These are phyloP conservation scores for Coleophora deauratella DNA, from an alignment of 2,888 invertebrate species.

Conservation along the genomic window DNA sequence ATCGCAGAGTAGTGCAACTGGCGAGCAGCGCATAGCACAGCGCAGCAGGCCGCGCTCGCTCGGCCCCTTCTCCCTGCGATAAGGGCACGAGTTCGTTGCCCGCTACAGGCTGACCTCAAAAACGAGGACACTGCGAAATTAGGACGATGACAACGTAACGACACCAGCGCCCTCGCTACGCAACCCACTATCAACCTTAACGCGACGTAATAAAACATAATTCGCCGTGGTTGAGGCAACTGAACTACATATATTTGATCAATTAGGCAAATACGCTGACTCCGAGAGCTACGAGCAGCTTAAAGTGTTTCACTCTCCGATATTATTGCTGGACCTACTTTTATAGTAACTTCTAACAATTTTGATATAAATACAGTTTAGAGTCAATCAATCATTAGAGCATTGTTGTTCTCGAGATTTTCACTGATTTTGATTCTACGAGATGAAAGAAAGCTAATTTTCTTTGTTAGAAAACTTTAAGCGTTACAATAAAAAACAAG, in stretches of 20 bases:
- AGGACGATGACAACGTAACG: conserved; percentile 73
- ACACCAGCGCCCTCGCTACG: conserved; percentile 47
- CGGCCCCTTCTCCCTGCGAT: conserved; percentile 53
- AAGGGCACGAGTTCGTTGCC: conserved; percentile 74
- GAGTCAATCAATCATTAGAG: too few relatives aligned
- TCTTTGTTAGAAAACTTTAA: too few relatives aligned
- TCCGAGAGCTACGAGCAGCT: conserved; percentile 60
- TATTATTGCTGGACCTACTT: conserved; percentile 26
- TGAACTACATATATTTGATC: conserved; percentile 71
- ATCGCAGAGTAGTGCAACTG: conserved; percentile 40
- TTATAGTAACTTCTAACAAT: conserved; percentile 26
- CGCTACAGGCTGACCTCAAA: conserved; percentile 79
- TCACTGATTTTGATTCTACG: too few relatives aligned
- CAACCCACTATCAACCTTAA: conserved; percentile 42
- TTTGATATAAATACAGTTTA: conserved; percentile 2
- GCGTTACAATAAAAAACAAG: too few relatives aligned
- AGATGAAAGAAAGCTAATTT: too few relatives aligned
- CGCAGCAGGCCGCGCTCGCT: conserved; percentile 25
- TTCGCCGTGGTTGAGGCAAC: conserved; percentile 17
- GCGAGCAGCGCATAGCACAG: conserved; percentile 22
- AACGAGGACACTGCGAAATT: conserved; percentile 81
- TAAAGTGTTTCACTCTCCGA: conserved; percentile 57
- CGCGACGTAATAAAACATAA: conserved; percentile 27
- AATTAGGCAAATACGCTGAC: conserved; percentile 74
- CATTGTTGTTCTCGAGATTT: too few relatives aligned